Evolutionary conservation across 2,113 vertebrate genomes (phyloP).

Genomic region (Myiagra hebetior): DNA sequence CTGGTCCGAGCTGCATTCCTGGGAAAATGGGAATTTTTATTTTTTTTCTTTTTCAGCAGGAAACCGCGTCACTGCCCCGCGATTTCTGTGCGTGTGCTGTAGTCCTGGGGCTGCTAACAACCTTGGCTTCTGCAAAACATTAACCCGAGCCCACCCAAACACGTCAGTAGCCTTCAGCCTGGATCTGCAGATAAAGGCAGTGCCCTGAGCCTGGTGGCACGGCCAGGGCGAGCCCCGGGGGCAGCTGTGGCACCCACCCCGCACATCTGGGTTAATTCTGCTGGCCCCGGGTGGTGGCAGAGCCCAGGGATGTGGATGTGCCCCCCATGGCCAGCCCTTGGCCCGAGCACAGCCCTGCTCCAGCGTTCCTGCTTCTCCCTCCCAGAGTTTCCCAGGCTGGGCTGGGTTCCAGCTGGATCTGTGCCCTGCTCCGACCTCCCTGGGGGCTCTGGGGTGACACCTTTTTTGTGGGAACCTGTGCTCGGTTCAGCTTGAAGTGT

Average conservation of each 20-base stretch:
- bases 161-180: background rate
- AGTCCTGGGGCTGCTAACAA: background rate
- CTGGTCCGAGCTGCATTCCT: background rate
- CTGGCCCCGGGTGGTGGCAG: background rate
- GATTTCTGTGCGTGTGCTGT: rapidly evolving
- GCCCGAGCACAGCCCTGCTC: background rate
- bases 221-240: background rate
- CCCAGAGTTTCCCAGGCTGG: background rate
- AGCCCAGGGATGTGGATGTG: background rate
- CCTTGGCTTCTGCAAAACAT: background rate
- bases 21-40: background rate
- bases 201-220: background rate
- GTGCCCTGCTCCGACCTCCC: background rate
- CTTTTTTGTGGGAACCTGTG: background rate
- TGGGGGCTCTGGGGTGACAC: background rate
- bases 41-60: background rate
- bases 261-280: background rate
- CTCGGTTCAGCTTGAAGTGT: background rate
- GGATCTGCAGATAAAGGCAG: background rate
- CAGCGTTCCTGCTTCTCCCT: background rate
- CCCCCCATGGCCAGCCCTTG: rapidly evolving
- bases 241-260: background rate
- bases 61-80: background rate
- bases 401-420: background rate
- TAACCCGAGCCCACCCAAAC: background rate